A percentile compares a stretch with the other conserved stretches of the same genome.
phyloP scores from a whole-genome alignment of 2,888 invertebrate genomes.

The Drosophila borealis region DNA sequence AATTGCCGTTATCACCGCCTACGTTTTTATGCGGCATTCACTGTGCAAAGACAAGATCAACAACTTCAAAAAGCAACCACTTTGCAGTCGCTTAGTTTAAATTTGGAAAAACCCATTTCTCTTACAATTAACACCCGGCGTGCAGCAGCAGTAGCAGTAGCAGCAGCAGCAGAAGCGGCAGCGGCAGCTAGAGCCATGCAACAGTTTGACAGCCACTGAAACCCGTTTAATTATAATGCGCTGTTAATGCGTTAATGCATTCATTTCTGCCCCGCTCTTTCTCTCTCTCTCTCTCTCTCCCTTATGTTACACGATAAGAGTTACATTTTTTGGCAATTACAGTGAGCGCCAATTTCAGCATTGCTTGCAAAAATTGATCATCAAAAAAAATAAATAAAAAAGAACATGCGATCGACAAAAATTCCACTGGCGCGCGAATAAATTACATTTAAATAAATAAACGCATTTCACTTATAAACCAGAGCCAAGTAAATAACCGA shows the following conservation, averaged over 20 bases:
- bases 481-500: slow-evolving; percentile 38
- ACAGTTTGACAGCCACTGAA: slow-evolving; percentile 43
- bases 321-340: slow-evolving; percentile 35
- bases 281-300: background rate
- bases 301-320: slow-evolving; percentile 24
- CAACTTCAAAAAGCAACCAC: slow-evolving; percentile 27
- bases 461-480: slow-evolving; percentile 57
- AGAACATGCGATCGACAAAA: slow-evolving; percentile 40
- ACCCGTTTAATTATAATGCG: background rate
- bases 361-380: slow-evolving; percentile 37
- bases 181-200: slow-evolving; percentile 7
- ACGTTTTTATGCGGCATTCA: slow-evolving; percentile 14
- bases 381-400: slow-evolving; percentile 14
- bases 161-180: slow-evolving; percentile 14
- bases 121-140: slow-evolving; percentile 45
- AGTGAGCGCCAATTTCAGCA: slow-evolving; percentile 31
- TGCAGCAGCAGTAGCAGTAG: slow-evolving; percentile 28
- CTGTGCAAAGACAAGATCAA: slow-evolving; percentile 20
- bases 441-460: slow-evolving; percentile 61
- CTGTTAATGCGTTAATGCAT: slow-evolving; percentile 14
- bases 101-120: slow-evolving; percentile 29
- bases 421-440: slow-evolving; percentile 52
- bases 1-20: slow-evolving; percentile 46
- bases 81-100: slow-evolving; percentile 26
- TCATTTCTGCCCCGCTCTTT: background rate